These are phyloP conservation scores for Tupaia chinensis DNA, from an alignment of 2,113 vertebrate genomes.

Conservation along the genomic window DNA sequence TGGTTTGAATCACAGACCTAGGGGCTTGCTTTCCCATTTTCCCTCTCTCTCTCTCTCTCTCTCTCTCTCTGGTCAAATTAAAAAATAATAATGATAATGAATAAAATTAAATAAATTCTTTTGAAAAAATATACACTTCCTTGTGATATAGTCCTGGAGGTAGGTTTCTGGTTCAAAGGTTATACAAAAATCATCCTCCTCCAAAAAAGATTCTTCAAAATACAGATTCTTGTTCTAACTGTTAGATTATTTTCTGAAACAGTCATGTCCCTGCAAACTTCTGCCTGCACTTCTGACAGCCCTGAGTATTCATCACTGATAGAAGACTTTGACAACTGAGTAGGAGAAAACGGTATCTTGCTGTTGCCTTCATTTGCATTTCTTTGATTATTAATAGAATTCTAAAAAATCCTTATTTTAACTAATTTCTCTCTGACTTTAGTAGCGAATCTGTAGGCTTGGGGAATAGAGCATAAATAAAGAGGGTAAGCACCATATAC, in stretches of 20 bases:
- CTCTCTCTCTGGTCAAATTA: no score
- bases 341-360: background rate
- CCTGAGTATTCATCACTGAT: background rate
- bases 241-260: constrained; percentile 6
- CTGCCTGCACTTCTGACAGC: background rate
- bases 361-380: constrained; percentile 51
- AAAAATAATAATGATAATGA: no score
- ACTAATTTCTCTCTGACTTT: constrained; percentile 36
- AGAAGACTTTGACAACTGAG: constrained; percentile 8
- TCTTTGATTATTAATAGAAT: constrained; percentile 48
- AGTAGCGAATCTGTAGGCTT: constrained; percentile 12
- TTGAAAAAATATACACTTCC: background rate
- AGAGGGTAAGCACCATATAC: background rate
- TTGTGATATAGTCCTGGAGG: background rate
- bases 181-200: background rate
- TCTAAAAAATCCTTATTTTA: constrained; percentile 15
- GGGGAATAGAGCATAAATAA: background rate
- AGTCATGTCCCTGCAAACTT: background rate
- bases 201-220: background rate
- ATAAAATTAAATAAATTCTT: no score
- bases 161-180: constrained; percentile 39
- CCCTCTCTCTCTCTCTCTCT: no score
- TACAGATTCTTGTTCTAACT: background rate
- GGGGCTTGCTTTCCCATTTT: no score
- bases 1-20: no score